Percentiles rank a stretch among this genome's conserved stretches.
Evolutionary conservation across 2,113 vertebrate genomes (phyloP).

Genomic region (Silurus meridionalis): DNA sequence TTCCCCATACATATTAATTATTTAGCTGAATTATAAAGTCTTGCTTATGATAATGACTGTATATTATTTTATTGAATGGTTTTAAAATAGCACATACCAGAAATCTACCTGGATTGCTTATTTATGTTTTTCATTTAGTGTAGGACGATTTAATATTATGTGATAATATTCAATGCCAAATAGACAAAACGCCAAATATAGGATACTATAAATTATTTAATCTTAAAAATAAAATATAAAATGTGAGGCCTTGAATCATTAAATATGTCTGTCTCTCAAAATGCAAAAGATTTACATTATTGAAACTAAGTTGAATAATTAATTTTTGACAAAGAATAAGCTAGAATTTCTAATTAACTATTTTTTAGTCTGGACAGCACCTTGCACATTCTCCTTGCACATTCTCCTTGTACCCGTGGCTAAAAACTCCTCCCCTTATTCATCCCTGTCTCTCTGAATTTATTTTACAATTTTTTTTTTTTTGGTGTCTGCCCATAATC

Average conservation of each 20-base stretch:
- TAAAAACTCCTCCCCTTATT: conserved; percentile 39
- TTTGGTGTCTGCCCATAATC: conserved; percentile 82
- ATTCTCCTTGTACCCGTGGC: conserved; percentile 75
- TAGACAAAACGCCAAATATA: conserved; percentile 25
- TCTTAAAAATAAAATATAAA: neutral
- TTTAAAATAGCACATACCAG: neutral
- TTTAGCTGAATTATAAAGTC: neutral
- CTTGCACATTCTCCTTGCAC: conserved; percentile 69
- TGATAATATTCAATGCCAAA: neutral
- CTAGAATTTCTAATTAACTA: conserved; percentile 69
- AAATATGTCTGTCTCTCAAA: conserved; percentile 2
- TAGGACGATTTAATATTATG: neutral
- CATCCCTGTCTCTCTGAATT: conserved; percentile 77
- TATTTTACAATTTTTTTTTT: conserved; percentile 72
- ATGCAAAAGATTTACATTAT: conserved; percentile 71
- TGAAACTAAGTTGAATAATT: conserved; percentile 71
- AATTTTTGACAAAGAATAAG: conserved; percentile 60
- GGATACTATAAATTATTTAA: conserved; percentile 25
- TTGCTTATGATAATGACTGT: neutral
- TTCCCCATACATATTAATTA: neutral
- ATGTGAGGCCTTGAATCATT: neutral
- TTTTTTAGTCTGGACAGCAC: conserved; percentile 76
- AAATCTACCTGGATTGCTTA: neutral
- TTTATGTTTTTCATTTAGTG: neutral
- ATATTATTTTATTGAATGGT: neutral